Evolutionary conservation across 2,113 vertebrate species (phyloP), one percentile per base, ranked within the genome.

Genomic region (Micronycteris hirsuta): DNA sequence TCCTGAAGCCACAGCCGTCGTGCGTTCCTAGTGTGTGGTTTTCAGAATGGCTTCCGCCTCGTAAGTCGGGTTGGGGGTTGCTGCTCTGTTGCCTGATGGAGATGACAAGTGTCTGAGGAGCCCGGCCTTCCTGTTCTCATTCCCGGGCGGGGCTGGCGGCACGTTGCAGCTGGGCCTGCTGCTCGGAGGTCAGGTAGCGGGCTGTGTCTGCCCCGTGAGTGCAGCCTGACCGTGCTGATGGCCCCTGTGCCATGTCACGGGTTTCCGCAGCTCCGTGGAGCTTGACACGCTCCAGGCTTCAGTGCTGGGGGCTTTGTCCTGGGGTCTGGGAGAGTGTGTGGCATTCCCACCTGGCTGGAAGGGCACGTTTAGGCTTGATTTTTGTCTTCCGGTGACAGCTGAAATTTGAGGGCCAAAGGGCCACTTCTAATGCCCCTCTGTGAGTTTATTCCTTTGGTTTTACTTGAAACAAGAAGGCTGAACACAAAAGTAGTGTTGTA

Each of bases 11-110:
- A 45, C 92, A 95, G 96, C 96, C 28, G 0, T 73, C 0, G 2
- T 45, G 17, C 33, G 12, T 73, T 73, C 91, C 49, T 74, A n/a
- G 36, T 3, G 4, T 1, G 2, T 17, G 8, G 86, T 95, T 97
- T 96, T 89, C 83, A 93, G 93, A 49, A 70, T 81, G 83, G 65
- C 95, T 95, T 94, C 96, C 95, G 71, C 96, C 91, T 96, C 91
- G 85, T 94, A 96, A 90, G 89, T 91, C 73, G 86, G 89, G 0
- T 13, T 26, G 95, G 65, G 41, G 67, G 47, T 17, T 5, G 58
- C 52, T 11, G 16, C 49, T 14, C 52, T 4, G 0, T 24, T 17
- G 52, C 76, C 52, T 26, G 73, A 24, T 14, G 81, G 13, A 17
- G 71, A 28, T 1, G 78, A 4, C 1, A 7, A 4, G 5, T 1